Percentiles rank a stretch among this genome's conserved stretches.
Evolutionary conservation across 53 echinoderm and acorn worm genomes (phyloP).

Genomic region (Crossaster papposus): DNA sequence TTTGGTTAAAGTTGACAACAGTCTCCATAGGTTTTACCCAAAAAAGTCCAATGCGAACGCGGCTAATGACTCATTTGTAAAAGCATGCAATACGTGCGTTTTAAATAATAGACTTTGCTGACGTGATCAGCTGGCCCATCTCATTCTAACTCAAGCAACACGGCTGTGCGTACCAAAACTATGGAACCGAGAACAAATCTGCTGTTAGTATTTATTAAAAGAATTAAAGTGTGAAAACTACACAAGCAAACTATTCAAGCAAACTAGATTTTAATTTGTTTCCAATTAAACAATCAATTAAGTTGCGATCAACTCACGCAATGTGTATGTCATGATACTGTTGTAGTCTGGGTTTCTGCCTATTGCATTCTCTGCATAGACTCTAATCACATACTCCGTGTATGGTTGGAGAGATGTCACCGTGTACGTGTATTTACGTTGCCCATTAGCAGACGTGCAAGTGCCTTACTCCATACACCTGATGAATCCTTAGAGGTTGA

Average conservation of each 20-base stretch:
- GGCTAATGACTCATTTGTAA: too few relatives aligned
- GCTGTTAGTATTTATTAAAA: too few relatives aligned
- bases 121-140: too few relatives aligned
- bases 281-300: too few relatives aligned
- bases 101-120: too few relatives aligned
- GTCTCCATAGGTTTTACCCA: too few relatives aligned
- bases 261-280: not conserved
- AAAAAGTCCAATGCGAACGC: too few relatives aligned
- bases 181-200: too few relatives aligned
- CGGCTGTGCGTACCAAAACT: too few relatives aligned
- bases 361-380: constrained; percentile 30
- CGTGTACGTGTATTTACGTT: not conserved
- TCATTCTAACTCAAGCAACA: too few relatives aligned
- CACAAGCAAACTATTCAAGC: not conserved
- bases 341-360: not conserved
- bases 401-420: not conserved
- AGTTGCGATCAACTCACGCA: constrained; percentile 11
- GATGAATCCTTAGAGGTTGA: not conserved
- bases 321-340: not conserved
- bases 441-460: not conserved
- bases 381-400: constrained; percentile 28
- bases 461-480: not conserved
- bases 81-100: too few relatives aligned
- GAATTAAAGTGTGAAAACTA: not conserved
- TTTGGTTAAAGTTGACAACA: too few relatives aligned